Base-by-base conservation (phyloP, 2,888 invertebrate species). In the Pardosa pseudoannulata region DNA sequence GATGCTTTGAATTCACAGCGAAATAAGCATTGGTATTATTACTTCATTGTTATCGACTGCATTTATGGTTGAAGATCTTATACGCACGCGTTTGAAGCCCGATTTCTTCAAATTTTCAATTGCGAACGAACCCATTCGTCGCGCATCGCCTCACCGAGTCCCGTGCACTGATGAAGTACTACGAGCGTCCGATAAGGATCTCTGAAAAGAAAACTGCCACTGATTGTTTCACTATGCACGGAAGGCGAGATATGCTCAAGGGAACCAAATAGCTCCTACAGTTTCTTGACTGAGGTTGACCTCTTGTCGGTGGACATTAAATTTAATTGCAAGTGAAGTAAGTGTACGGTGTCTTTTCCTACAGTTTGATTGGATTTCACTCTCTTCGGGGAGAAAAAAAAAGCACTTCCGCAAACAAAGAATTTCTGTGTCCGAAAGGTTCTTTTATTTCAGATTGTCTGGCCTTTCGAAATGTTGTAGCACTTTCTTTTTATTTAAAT, bases 91-190 rank as follows among this genome's bases (percentile, higher is more conserved):
- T 27, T 62, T 27, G 62, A 27, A 11, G 11, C 62, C n/a, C 19
- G 11, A 11, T 67, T 19, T 70, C 41, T 41, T 36, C 13, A 31
- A 68, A 41, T 73, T 85, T 85, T 78, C 83, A 85, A 78, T 85
- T 85, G 56, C 73, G 41, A 76, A 83, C 82, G 82, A 83, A 83
- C 82, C 74, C 78, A 85, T 85, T 85, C 83, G 83, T 78, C 56
- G 39, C 83, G 83, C 78, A 73, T 79, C 78, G 78, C 41, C 78
- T 73, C 1, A 23, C 67, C 16, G 72, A 73, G 68, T 85, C 41
- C 78, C 78, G 83, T 85, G 83, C 72, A 50, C 23, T 56, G 65
- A 46, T 72, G 76, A 56, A 56, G 56, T 56, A 74, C 74, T 73
- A 23, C 56, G 3, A 80, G 72, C 74, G 67, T 81, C 56, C 41